A percentile compares a stretch with the other conserved stretches of the same genome.
Evolutionary conservation across 2,797 vertebrate genomes (phyloP).

Genomic region (Urocyon cinereoargenteus): DNA sequence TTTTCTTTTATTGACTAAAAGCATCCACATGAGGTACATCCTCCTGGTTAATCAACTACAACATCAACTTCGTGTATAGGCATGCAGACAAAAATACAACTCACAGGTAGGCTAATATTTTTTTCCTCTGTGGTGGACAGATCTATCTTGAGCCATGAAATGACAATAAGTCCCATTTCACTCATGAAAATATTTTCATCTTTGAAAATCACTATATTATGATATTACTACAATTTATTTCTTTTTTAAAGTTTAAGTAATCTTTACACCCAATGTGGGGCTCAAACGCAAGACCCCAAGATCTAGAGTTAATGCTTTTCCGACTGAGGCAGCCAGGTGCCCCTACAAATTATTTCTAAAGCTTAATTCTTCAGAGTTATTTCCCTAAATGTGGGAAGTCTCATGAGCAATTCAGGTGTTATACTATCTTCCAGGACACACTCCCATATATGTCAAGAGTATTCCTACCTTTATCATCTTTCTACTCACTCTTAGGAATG

Average conservation of each 20-base stretch:
- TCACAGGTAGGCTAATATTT: neutral
- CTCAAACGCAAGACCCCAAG: neutral
- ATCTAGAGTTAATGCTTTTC: neutral
- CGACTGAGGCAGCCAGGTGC: neutral
- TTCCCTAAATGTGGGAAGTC: neutral
- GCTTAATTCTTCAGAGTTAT: neutral
- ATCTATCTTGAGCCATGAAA: neutral
- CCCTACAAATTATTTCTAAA: neutral
- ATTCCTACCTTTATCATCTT: constrained; percentile 13
- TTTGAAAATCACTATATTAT: neutral
- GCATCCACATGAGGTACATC: neutral
- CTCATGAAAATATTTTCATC: too few relatives aligned
- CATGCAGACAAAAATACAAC: neutral
- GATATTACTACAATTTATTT: neutral
- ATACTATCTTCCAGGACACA: neutral
- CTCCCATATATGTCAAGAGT: neutral
- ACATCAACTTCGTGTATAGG: neutral
- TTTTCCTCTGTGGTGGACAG: neutral
- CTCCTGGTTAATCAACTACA: neutral
- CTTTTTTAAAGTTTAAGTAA: neutral
- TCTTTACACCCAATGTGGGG: neutral
- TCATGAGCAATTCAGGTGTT: neutral
- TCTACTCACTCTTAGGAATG: neutral
- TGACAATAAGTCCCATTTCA: neutral
- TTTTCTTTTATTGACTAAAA: neutral